phyloP scores from a whole-genome alignment of 1,140 invertebrate genomes.

The Ylistrum balloti region DNA sequence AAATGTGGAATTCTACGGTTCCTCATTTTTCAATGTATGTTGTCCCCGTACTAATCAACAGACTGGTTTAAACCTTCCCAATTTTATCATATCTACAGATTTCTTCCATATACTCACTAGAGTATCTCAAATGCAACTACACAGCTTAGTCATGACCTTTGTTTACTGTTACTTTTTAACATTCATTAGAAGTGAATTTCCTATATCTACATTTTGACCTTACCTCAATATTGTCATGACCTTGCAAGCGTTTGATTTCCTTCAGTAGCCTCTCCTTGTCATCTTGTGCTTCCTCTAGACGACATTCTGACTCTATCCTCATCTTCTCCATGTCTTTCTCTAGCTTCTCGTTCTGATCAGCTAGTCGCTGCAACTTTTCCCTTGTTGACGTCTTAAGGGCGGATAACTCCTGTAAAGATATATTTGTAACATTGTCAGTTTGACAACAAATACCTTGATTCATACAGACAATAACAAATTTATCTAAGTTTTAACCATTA shows the following conservation, averaged over 20 bases:
- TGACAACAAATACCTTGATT: too few species aligned
- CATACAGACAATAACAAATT: too few species aligned
- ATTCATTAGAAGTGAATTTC: too few species aligned
- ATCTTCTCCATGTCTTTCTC: conserved; percentile 69
- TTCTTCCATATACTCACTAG: not conserved
- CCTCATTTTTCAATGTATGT: too few species aligned
- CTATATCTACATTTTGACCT: not conserved
- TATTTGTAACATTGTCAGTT: not conserved
- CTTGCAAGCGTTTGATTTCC: conserved; percentile 67
- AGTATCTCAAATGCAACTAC: too few species aligned
- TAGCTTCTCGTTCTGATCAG: conserved; percentile 64
- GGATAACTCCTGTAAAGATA: conserved; percentile 63
- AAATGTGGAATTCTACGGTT: too few species aligned
- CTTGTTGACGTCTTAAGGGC: conserved; percentile 60
- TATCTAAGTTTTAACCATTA: too few species aligned
- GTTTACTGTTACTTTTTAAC: too few species aligned
- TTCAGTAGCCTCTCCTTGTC: conserved; percentile 70
- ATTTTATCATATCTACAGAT: not conserved
- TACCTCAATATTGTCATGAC: conserved; percentile 69
- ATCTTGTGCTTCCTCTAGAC: conserved; percentile 69
- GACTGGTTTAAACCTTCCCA: too few species aligned
- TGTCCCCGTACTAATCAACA: too few species aligned
- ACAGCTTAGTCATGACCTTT: too few species aligned
- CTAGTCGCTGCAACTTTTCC: conserved; percentile 62
- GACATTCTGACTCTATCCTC: conserved; percentile 71